Base-by-base conservation (phyloP, 2,113 vertebrate genomes). In the Thryonomys swinderianus region DNA sequence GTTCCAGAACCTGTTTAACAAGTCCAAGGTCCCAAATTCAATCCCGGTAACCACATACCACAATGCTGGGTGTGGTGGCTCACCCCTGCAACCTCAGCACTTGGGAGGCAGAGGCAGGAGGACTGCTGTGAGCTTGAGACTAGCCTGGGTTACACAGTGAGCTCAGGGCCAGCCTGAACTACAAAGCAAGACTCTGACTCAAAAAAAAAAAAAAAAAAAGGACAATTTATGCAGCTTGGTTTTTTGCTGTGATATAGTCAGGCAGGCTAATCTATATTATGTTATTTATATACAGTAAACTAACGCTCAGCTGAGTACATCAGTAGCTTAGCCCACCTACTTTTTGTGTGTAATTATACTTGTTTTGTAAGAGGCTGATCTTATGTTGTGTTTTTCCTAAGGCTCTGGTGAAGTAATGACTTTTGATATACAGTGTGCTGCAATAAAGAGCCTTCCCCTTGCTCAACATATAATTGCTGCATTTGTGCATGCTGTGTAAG, bases 381-480 rank as follows among this genome's bases (percentile, higher is more conserved):
- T 93, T 83, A 96, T 88, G 76, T 95, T 80, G 95, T 74, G 92
- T 69, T 92, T 96, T 96, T 87, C 93, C 34, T 81, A 92, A 11
- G 83, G 84, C 76, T 95, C 91, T 64, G 78, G 71, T 91, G 45
- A 94, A 96, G 91, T 85, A 97, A 57, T 64, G 66, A 76, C 73
- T 97, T 98, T 87, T 96, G 96, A 97, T 96, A 79, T 97, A 97
- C 96, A 96, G 95, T 93, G 94, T 5, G 42, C n/a, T 0, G 0
- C 95, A 96, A 79, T 90, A 96, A 94, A 97, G 76, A 69, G 90
- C 32, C 94, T 95, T 96, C 90, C 93, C 95, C 97, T 96, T 96
- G 95, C 90, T 97, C 94, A 97, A 95, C 90, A 94, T 94, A 25
- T 97, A 98, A 98, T 95, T 98, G 97, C 93, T 97, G 91, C 95